Evolutionary conservation across 2,113 vertebrate genomes (phyloP).

Genomic region (Paramisgurnus dabryanus): DNA sequence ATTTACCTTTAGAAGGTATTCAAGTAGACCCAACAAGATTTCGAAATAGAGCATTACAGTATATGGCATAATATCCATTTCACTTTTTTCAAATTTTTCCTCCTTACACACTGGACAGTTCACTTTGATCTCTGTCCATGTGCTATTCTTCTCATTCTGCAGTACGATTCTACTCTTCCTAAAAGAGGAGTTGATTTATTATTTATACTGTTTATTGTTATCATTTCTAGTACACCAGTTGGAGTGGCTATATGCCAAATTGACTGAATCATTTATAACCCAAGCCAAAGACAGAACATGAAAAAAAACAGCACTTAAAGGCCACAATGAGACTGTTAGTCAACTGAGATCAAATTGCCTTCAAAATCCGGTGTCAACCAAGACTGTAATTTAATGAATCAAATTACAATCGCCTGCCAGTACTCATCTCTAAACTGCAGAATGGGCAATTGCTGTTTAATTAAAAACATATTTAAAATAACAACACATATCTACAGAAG

Average conservation of each 20-base stretch:
- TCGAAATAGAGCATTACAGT: too few species aligned
- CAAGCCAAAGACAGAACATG: slow-evolving; percentile 19
- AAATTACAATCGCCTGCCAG: slow-evolving; percentile 2
- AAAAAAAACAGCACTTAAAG: not conserved
- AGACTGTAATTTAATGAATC: slow-evolving; percentile 5
- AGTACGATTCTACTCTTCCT: not conserved
- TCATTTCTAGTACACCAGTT: not conserved
- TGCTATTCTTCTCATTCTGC: slow-evolving; percentile 1
- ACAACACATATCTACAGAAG: not conserved
- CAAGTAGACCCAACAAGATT: too few species aligned
- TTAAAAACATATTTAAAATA: not conserved
- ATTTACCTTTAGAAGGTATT: too few species aligned
- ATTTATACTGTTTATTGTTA: slow-evolving; percentile 31
- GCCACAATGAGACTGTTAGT: not conserved
- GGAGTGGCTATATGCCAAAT: slow-evolving; percentile 1
- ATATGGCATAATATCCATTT: too few species aligned
- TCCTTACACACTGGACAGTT: slow-evolving; percentile 15
- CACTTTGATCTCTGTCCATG: slow-evolving; percentile 43
- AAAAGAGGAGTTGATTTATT: slow-evolving; percentile 26
- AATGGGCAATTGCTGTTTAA: not conserved
- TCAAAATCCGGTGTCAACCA: not conserved
- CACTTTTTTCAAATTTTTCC: not conserved
- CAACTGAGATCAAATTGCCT: slow-evolving; percentile 1
- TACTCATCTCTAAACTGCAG: not conserved
- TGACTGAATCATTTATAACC: slow-evolving; percentile 26